phyloP scores from a whole-genome alignment of 1,140 invertebrate genomes.

The Bicyclus anynana region DNA sequence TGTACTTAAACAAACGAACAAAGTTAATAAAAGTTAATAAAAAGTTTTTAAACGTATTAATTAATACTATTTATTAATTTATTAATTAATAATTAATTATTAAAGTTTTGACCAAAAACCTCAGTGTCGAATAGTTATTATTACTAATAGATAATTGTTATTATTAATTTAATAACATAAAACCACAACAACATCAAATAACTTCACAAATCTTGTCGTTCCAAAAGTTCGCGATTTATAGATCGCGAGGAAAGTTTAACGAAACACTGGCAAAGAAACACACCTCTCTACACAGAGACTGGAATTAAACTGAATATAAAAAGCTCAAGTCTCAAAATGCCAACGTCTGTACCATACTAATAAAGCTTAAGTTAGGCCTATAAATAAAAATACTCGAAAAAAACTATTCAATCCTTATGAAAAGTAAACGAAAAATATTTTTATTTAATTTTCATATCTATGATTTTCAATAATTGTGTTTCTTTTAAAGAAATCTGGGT shows the following conservation, averaged over 20 bases:
- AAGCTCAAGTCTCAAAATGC: background rate
- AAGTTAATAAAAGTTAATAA: too few species aligned
- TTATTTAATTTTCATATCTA: too few species aligned
- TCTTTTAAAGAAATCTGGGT: too few species aligned
- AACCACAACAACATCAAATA: background rate
- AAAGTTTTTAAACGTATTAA: too few species aligned
- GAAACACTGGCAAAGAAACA: background rate
- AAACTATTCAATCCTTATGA: background rate
- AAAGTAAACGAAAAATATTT: background rate
- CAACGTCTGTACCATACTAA: background rate
- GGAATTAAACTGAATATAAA: background rate
- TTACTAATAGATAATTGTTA: background rate
- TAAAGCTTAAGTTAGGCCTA: background rate
- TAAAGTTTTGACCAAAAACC: background rate
- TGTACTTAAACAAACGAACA: too few species aligned
- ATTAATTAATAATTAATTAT: background rate
- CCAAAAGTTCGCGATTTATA: background rate
- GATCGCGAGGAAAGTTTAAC: background rate
- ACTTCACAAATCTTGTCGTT: background rate
- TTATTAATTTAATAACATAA: background rate
- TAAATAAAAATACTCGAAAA: too few species aligned
- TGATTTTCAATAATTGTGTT: too few species aligned
- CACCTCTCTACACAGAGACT: background rate
- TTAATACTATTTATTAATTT: too few species aligned
- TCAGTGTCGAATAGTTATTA: too few species aligned